Conservation (phyloP, 2,888 invertebrate genomes). For the Rhabditoides inermis region DNA sequence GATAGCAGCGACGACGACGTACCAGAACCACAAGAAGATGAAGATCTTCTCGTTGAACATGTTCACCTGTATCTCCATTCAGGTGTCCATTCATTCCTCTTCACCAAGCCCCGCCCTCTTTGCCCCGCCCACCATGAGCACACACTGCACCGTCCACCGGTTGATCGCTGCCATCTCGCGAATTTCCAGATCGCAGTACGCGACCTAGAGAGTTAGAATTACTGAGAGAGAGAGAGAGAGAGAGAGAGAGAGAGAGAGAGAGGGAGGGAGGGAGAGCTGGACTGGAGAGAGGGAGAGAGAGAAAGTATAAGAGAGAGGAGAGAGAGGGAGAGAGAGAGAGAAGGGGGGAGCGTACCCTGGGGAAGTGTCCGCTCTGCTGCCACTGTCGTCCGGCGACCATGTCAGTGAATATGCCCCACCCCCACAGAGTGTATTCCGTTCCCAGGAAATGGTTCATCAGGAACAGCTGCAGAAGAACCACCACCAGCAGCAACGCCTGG, state of each 20-base stretch:
- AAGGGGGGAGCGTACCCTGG: conserved; percentile 28
- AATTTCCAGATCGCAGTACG: conserved; percentile 47
- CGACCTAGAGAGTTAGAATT: conserved; percentile 28
- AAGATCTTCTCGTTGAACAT: conserved; percentile 52
- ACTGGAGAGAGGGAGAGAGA: no score
- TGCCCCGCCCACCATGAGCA: conserved; percentile 38
- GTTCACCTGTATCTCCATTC: conserved; percentile 23
- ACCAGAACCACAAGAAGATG: conserved; percentile 52
- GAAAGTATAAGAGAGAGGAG: no score
- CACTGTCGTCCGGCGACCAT: conserved; percentile 46
- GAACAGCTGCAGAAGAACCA: conserved; percentile 26
- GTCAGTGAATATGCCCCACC: conserved; percentile 50
- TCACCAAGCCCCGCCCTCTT: background rate
- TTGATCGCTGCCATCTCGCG: conserved; percentile 40
- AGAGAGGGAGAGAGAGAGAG: no score
- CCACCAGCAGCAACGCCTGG: conserved; percentile 17
- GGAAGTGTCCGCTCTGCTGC: conserved; percentile 52
- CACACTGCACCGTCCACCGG: conserved; percentile 47
- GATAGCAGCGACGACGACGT: conserved; percentile 30
- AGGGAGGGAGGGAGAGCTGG: no score
- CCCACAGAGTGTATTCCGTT: conserved; percentile 48
- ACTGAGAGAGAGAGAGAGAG: no score
- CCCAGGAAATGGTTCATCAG: conserved; percentile 35
- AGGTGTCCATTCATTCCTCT: background rate
- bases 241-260: no score